Percentiles rank a stretch among this genome's conserved stretches.
These are phyloP conservation scores for Fratercula arctica DNA, from an alignment of 2,797 vertebrate genomes.

Conservation along the genomic window DNA sequence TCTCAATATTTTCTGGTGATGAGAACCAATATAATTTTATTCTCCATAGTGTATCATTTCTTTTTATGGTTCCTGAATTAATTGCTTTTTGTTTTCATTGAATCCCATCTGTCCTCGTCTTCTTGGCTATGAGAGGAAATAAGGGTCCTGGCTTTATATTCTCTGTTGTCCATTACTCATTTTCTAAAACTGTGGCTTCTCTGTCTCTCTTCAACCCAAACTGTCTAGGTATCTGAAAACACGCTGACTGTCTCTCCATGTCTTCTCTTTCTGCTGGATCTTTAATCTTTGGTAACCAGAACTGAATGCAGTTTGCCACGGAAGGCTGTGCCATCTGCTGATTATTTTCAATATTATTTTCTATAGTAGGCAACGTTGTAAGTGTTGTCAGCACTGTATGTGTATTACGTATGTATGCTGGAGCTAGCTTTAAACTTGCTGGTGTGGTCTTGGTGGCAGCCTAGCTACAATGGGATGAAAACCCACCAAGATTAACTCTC, in stretches of 20 bases:
- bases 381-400: not conserved
- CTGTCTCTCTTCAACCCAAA: not conserved
- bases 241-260: not conserved
- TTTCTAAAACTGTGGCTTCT: not conserved
- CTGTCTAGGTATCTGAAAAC: not conserved
- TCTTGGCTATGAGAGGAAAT: not conserved
- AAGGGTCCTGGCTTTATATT: not conserved
- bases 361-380: not conserved
- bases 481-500: not conserved
- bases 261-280: not conserved
- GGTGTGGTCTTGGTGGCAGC: not conserved
- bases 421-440: not conserved
- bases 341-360: conserved; percentile 6
- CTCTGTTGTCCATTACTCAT: not conserved
- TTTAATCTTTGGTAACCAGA: not conserved
- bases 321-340: not conserved
- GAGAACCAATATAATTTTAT: conserved; percentile 1
- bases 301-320: not conserved
- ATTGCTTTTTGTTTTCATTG: conserved; percentile 39
- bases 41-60: not conserved
- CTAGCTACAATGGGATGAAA: not conserved
- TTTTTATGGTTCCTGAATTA: conserved; percentile 34
- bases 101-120: not conserved
- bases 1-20: not conserved
- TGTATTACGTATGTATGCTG: not conserved